These are phyloP conservation scores for Alentia gelatinosa DNA, from an alignment of 2,888 invertebrate species.

Conservation along the genomic window DNA sequence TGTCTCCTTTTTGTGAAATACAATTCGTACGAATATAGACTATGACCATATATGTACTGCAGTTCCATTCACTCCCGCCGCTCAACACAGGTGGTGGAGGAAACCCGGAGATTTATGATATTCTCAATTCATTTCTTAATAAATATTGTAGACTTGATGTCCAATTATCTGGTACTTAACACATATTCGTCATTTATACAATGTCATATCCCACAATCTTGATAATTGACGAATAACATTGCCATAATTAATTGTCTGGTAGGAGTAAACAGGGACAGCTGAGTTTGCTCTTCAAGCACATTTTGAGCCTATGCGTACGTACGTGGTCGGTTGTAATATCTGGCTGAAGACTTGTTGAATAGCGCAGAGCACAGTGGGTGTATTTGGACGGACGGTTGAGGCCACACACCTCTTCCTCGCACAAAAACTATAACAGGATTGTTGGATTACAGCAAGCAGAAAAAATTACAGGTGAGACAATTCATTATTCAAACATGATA, in stretches of 20 bases:
- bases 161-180: background rate
- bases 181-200: background rate
- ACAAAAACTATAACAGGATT: background rate
- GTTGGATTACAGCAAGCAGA: background rate
- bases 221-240: background rate
- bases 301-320: too few species aligned
- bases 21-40: background rate
- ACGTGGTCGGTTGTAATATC: background rate
- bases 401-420: background rate
- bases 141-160: background rate
- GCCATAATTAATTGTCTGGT: background rate
- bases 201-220: background rate
- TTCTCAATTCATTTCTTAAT: background rate
- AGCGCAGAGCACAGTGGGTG: slow-evolving; percentile 17
- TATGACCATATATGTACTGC: background rate
- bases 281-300: background rate
- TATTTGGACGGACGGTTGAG: background rate
- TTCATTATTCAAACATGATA: background rate
- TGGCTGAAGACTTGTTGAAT: background rate
- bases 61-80: background rate
- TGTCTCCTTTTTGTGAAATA: too few species aligned
- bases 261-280: background rate
- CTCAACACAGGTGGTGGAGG: background rate
- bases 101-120: background rate
- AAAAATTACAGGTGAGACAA: background rate